Percentiles rank a stretch among this genome's conserved stretches.
Evolutionary conservation across 2,113 vertebrate species (phyloP).

Genomic region (Cavia porcellus): DNA sequence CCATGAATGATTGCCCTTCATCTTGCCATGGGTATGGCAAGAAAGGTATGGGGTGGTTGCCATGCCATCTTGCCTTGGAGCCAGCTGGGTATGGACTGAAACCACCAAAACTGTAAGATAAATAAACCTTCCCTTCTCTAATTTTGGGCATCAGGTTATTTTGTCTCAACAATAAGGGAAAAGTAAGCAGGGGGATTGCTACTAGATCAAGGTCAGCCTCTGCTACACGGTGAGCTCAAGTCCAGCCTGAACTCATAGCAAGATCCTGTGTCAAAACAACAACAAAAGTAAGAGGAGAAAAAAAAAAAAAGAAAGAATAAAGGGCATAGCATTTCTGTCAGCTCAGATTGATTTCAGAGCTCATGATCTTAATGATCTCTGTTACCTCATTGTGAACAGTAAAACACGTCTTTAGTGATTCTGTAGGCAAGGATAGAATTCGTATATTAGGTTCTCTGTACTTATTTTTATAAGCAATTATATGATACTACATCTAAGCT

Average conservation of each 20-base stretch:
- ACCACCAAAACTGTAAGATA: too few species aligned
- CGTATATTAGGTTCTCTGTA: rapidly evolving
- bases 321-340: rapidly evolving
- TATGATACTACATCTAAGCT: rapidly evolving
- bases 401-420: neutral
- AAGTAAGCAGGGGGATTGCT: neutral
- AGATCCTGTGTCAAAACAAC: neutral
- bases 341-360: neutral
- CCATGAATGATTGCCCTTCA: too few species aligned
- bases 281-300: neutral
- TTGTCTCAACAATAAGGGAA: too few species aligned
- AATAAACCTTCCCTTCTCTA: too few species aligned
- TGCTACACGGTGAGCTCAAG: neutral
- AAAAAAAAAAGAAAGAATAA: too few species aligned
- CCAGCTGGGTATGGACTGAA: too few species aligned
- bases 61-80: too few species aligned
- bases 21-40: too few species aligned
- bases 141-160: too few species aligned
- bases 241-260: neutral
- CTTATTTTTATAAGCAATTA: neutral
- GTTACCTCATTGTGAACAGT: neutral
- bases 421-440: neutral
- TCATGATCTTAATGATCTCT: neutral
- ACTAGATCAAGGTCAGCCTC: neutral
- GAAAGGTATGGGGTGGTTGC: too few species aligned